Base-by-base conservation (phyloP, 1,140 invertebrate genomes). In the Stenopsyche tienmushanensis region DNA sequence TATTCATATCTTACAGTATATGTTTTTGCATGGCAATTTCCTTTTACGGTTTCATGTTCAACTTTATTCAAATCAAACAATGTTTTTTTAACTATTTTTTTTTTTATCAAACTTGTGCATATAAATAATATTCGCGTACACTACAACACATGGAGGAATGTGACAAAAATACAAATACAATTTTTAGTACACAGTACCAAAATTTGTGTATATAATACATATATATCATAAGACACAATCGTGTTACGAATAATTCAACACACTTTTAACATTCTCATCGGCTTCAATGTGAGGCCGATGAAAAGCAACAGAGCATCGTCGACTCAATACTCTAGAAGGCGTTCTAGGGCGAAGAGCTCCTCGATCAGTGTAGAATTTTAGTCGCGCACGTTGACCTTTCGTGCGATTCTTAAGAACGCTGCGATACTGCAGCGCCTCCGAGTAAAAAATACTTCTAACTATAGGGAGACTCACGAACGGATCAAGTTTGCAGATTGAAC, bases 181-280 rank as follows among this genome's bases (percentile, higher is more conserved):
- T 62, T 54, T 64, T 65, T 65, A 66, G 69, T 71, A 71, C 69
- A 71, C 63, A 64, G 69, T 71, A 71, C 69, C 64, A 71, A 71
- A 71, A 65, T 63, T 65, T 63, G 66, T 65, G 69, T 66, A 71
- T 71, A 65, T 68, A 68, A 71, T 70, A 70, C 66, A 71, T 41
- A 42, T 49, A 59, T 67, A 57, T 62, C 62, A 70, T 67, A 65
- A 64, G 65, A 66, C 53, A 65, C 62, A 65, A 54, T 64, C 50
- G 50, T 62, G 44, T 64, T 62, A 62, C 39, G 59, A 49, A 59
- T 64, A 54, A 64, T 66, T 66, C 41, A 64, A 70, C 58, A 70
- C 57, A 64, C 45, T 25, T 58, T 54, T 59, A 41, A 55, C 21
- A 57, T 13, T 67, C 25, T 57, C 42, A 26, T 26, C 58, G 64